A percentile compares a stretch with the other conserved stretches of the same genome.
phyloP scores from a whole-genome alignment of 2,113 vertebrate species.

The Aptenodytes forsteri region DNA sequence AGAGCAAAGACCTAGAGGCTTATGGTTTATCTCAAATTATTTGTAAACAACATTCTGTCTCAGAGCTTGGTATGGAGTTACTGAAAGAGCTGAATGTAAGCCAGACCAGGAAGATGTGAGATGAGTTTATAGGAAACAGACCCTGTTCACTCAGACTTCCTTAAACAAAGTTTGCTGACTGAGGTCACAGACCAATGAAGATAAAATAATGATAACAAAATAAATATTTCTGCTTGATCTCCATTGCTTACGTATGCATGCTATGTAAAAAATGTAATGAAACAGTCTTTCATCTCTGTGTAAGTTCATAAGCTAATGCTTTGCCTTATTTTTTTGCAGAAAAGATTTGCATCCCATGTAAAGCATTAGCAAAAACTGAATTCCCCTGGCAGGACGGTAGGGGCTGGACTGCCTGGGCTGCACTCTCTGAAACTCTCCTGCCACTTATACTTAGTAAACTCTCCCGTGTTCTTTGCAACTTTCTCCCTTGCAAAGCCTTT shows the following conservation, averaged over 20 bases:
- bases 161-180: constrained; percentile 46
- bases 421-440: neutral
- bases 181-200: constrained; percentile 22
- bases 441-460: neutral
- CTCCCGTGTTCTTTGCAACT: neutral
- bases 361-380: neutral
- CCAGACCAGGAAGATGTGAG: constrained; percentile 42
- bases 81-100: constrained; percentile 4
- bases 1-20: neutral
- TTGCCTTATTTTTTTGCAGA: neutral
- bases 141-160: constrained; percentile 29
- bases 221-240: constrained; percentile 57
- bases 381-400: neutral
- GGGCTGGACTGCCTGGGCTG: neutral
- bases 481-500: neutral
- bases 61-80: neutral
- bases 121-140: constrained; percentile 58
- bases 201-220: constrained; percentile 57
- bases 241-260: neutral
- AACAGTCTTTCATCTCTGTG: constrained; percentile 3
- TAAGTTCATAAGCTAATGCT: neutral
- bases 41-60: constrained; percentile 50
- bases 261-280: constrained; percentile 26
- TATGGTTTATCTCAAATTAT: constrained; percentile 54
- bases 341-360: neutral